Evolutionary conservation across 2,797 vertebrate genomes (phyloP).

Genomic region (Lepus oiostolus): DNA sequence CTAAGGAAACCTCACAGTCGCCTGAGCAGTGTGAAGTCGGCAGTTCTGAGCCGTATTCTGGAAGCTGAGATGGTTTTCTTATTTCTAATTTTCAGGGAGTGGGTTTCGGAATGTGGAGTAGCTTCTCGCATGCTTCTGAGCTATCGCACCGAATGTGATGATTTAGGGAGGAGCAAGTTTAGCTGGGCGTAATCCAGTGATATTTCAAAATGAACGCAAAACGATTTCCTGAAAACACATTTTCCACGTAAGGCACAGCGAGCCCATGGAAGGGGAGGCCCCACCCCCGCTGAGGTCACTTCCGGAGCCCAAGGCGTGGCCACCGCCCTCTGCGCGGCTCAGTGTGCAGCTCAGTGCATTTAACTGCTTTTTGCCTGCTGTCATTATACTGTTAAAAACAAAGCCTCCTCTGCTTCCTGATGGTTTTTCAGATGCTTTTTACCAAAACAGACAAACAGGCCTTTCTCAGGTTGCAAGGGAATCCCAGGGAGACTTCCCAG

Average conservation of each 20-base stretch:
- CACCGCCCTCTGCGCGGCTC: neutral
- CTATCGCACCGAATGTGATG: neutral
- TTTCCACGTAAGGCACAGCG: no score
- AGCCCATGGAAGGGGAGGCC: neutral
- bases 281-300: no score
- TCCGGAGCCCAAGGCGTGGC: no score
- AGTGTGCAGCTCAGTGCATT: neutral
- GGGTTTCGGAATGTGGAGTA: neutral
- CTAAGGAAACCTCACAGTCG: no score
- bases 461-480: neutral
- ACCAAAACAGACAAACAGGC: no score
- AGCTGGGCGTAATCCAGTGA: neutral
- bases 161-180: neutral
- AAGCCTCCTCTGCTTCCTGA: neutral
- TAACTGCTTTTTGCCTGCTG: neutral
- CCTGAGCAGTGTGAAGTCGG: no score
- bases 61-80: neutral
- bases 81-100: neutral
- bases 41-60: no score
- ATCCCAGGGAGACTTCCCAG: neutral
- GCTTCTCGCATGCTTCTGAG: neutral
- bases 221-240: neutral
- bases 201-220: neutral
- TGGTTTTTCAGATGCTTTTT: neutral
- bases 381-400: constrained; percentile 4